Evolutionary conservation across 2,797 vertebrate species (phyloP), one percentile per base, ranked within the genome.

Genomic region (Malurus splendens): DNA sequence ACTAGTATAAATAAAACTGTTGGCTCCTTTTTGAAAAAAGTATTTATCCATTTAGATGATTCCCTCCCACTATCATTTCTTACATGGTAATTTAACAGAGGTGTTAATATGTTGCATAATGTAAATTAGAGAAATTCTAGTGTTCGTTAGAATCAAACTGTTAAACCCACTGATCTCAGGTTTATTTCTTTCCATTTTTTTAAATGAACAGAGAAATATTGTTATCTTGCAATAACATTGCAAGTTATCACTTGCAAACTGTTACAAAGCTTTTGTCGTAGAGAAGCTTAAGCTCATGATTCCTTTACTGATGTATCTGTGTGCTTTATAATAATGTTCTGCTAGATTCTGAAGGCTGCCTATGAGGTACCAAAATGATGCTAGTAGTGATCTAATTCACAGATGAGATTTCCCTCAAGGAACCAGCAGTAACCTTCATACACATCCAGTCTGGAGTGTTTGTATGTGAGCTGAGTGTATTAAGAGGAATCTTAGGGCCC

Each of bases 171-270:
- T 28, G 12, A 27, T 60, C 30, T 33, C 20, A 18, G 27, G 7
- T 77, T 77, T 83, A 18, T 90, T 85, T 91, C 54, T 38, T 47
- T 17, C 1, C 22, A 38, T 16, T 25, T 57, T 77, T 86, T 90
- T 42, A 27, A 90, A 44, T 10, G 20, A 72, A 48, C 12, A 59
- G 65, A n/a, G n/a, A 65, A 65, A 12, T 42, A 36, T 38, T 68
- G 38, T 18, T 88, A 44, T 50, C 64, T 91, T 86, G 27, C 66
- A 88, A 16, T 60, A 74, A 54, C 27, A 13, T 52, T 77, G 28
- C 38, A 60, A 39, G 44, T 44, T 80, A 17, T 16, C 7, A 0
- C 68, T 77, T 88, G 39, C 47, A 72, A 52, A 68, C 18, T 48
- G 18, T 47, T 64, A 51, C 5, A 38, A 55, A 48, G 27, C 39